Evolutionary conservation across 2,888 invertebrate genomes (phyloP).

Genomic region (Eupeodes luniger): DNA sequence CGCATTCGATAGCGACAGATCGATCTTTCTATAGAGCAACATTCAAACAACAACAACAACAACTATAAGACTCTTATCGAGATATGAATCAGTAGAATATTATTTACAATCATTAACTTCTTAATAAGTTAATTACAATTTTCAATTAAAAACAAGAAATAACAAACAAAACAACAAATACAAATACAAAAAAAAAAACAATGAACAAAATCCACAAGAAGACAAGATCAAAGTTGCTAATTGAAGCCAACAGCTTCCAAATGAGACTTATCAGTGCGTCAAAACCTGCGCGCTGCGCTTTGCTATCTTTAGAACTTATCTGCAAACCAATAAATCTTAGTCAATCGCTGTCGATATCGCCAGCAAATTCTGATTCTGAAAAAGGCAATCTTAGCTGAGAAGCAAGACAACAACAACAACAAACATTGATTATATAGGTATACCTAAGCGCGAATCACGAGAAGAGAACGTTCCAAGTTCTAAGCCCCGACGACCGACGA

Average conservation of each 20-base stretch:
- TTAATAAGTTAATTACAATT: slow-evolving; percentile 61
- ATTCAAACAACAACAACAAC: too few relatives aligned
- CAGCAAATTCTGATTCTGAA: slow-evolving; percentile 4
- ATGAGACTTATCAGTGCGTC: slow-evolving; percentile 60
- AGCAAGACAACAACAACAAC: neutral
- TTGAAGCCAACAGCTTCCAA: slow-evolving; percentile 69
- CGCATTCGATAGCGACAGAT: slow-evolving; percentile 12
- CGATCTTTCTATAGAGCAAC: slow-evolving; percentile 4
- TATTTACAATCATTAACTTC: slow-evolving; percentile 54
- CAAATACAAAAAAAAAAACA: neutral
- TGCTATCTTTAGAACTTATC: slow-evolving; percentile 65
- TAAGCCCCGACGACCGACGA: too few relatives aligned
- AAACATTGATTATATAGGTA: neutral
- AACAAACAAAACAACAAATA: neutral
- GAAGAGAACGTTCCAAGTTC: slow-evolving; percentile 43
- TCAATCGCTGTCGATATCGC: slow-evolving; percentile 69
- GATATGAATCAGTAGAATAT: slow-evolving; percentile 47
- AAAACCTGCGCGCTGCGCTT: slow-evolving; percentile 57
- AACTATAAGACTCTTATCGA: slow-evolving; percentile 5
- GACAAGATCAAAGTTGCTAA: slow-evolving; percentile 60
- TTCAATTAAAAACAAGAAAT: slow-evolving; percentile 38
- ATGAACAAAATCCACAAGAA: slow-evolving; percentile 37
- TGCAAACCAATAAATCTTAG: slow-evolving; percentile 72
- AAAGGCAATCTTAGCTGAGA: slow-evolving; percentile 4
- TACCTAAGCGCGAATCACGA: slow-evolving; percentile 3